Evolutionary conservation across 2,113 vertebrate species (phyloP).

Genomic region (Microtus ochrogaster): DNA sequence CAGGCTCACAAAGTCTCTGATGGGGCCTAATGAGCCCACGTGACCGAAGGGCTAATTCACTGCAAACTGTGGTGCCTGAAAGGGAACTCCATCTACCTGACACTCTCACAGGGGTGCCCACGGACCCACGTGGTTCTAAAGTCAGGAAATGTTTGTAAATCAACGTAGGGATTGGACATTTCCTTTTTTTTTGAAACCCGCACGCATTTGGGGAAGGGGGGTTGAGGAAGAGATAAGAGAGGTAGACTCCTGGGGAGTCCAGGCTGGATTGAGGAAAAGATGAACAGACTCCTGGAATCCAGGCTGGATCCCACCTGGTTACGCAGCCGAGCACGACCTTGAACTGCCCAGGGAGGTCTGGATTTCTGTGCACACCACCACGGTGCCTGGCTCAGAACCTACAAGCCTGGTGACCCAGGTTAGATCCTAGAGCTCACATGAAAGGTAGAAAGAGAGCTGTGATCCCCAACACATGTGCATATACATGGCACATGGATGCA

Average conservation of each 20-base stretch:
- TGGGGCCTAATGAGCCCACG: neutral
- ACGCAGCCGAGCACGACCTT: neutral
- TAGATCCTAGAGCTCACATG: neutral
- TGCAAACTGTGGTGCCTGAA: neutral
- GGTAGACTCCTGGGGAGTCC: neutral
- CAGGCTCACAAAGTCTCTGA: neutral
- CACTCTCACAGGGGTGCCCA: neutral
- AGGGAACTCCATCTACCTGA: neutral
- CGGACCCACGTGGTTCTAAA: neutral
- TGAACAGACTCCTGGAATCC: no score
- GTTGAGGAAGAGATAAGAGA: neutral
- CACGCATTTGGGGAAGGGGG: neutral
- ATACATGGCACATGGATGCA: no score
- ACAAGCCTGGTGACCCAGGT: neutral
- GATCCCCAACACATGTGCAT: neutral
- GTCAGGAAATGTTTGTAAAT: neutral
- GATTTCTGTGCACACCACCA: neutral
- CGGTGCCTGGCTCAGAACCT: neutral
- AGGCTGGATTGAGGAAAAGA: neutral
- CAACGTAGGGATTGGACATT: neutral
- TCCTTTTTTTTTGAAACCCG: conserved; percentile 26
- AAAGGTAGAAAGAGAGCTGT: no score
- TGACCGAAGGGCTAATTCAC: neutral
- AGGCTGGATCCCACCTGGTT: neutral
- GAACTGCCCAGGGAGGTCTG: no score